A percentile compares a stretch with the other conserved stretches of the same genome.
Conservation (phyloP, 2,797 vertebrate genomes). For the Salarias fasciatus region DNA sequence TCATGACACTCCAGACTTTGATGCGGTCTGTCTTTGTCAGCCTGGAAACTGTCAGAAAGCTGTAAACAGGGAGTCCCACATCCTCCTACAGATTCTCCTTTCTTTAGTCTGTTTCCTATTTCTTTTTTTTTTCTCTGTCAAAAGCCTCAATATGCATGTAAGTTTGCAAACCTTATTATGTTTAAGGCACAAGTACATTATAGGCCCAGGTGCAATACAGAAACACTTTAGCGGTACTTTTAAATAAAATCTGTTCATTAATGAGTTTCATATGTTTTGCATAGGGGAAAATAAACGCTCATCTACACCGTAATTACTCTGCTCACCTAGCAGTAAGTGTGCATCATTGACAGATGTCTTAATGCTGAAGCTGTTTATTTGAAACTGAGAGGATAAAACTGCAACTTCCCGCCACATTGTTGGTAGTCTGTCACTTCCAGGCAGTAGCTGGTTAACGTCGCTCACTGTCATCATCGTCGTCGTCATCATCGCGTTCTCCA, state of each 20-base stretch:
- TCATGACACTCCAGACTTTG: conserved; percentile 47
- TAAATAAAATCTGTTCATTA: neutral
- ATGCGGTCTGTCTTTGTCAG: conserved; percentile 64
- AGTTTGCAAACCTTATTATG: too few species aligned
- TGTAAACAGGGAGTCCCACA: conserved; percentile 72
- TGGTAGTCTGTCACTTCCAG: conserved; percentile 53
- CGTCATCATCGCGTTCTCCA: neutral
- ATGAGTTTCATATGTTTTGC: neutral
- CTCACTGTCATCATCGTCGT: conserved; percentile 17
- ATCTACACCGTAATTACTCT: neutral
- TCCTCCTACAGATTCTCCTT: conserved; percentile 81
- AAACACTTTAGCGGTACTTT: neutral
- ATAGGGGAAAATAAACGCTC: neutral
- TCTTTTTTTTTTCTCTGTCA: too few species aligned
- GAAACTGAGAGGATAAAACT: conserved; percentile 50
- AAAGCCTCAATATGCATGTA: too few species aligned
- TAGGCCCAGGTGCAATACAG: neutral
- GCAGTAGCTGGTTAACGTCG: conserved; percentile 30
- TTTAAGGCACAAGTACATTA: neutral
- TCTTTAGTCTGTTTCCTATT: neutral
- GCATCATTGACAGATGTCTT: conserved; percentile 39
- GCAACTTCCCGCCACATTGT: conserved; percentile 16
- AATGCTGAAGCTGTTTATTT: conserved; percentile 33
- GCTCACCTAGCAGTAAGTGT: neutral
- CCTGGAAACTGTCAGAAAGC: conserved; percentile 78